These are phyloP conservation scores for Acleris sparsana DNA, from an alignment of 2,888 invertebrate genomes.

Conservation along the genomic window DNA sequence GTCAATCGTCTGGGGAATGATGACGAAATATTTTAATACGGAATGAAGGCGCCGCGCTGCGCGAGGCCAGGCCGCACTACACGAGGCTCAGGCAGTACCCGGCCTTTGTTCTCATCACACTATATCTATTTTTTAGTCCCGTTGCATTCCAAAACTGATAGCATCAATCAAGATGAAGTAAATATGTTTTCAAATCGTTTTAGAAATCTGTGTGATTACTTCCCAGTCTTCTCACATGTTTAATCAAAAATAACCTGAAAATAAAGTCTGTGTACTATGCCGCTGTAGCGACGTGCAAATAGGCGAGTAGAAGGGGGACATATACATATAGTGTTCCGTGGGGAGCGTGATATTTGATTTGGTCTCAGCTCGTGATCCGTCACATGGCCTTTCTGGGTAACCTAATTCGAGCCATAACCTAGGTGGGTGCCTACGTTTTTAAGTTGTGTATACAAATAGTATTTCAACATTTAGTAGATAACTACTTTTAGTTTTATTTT, in stretches of 20 bases:
- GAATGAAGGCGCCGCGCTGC: conserved; percentile 50
- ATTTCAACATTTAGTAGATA: too few relatives aligned
- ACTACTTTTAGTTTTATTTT: too few relatives aligned
- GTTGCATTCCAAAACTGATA: neutral
- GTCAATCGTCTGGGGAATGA: conserved; percentile 45
- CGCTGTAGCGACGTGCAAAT: conserved; percentile 24
- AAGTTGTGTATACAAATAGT: too few relatives aligned
- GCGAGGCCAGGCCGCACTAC: conserved; percentile 38
- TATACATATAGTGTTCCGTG: conserved; percentile 40
- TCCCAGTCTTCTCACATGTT: neutral
- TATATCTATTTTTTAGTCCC: too few relatives aligned
- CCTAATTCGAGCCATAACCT: neutral
- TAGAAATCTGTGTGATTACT: neutral
- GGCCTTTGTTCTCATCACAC: neutral
- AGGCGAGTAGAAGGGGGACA: conserved; percentile 22
- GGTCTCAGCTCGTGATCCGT: conserved; percentile 64
- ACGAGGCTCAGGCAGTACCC: neutral
- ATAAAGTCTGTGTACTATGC: conserved; percentile 21
- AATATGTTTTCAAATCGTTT: too few relatives aligned
- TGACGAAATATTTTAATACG: conserved; percentile 56
- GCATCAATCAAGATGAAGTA: neutral
- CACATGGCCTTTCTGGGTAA: conserved; percentile 1
- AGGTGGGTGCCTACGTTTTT: too few relatives aligned
- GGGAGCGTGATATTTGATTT: conserved; percentile 65
- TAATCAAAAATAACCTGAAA: neutral